These are phyloP conservation scores for Malurus melanocephalus DNA, from an alignment of 2,113 vertebrate genomes.

Conservation along the genomic window DNA sequence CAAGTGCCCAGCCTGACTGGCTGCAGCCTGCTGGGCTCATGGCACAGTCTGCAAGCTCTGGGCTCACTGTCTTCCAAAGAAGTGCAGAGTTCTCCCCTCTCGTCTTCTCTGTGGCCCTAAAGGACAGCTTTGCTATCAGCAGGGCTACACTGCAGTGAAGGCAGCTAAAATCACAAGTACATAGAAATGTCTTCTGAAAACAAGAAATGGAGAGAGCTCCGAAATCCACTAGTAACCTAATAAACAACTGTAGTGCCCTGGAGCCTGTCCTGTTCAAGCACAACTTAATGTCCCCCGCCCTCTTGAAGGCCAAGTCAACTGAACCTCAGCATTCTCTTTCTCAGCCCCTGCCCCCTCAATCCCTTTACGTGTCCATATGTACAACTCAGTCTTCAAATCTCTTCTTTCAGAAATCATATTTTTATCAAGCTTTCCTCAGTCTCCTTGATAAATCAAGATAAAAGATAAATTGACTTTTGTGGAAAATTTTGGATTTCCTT, in stretches of 20 bases:
- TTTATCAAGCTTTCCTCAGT: slow-evolving; percentile 22
- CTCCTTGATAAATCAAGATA: neutral
- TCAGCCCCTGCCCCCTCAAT: neutral
- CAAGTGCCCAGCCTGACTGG: neutral
- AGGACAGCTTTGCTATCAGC: neutral
- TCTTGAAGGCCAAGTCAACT: neutral
- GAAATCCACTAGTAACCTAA: neutral
- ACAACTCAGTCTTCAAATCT: slow-evolving; percentile 10
- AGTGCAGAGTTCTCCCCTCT: neutral
- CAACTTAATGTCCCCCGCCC: accelerated
- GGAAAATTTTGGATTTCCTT: neutral
- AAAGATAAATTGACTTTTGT: neutral
- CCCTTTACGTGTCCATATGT: neutral
- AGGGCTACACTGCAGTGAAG: neutral
- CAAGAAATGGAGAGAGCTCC: neutral
- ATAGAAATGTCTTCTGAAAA: neutral
- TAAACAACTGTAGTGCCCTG: neutral
- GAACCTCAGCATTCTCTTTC: neutral
- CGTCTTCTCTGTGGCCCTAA: neutral
- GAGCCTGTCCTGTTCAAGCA: neutral
- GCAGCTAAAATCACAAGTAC: neutral
- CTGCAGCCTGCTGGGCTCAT: neutral
- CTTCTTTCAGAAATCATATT: slow-evolving; percentile 34
- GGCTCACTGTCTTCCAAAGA: neutral
- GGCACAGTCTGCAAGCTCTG: neutral